A percentile compares a stretch with the other conserved stretches of the same genome.
Conservation (phyloP, 2,113 vertebrate genomes). For the Abramis brama region DNA sequence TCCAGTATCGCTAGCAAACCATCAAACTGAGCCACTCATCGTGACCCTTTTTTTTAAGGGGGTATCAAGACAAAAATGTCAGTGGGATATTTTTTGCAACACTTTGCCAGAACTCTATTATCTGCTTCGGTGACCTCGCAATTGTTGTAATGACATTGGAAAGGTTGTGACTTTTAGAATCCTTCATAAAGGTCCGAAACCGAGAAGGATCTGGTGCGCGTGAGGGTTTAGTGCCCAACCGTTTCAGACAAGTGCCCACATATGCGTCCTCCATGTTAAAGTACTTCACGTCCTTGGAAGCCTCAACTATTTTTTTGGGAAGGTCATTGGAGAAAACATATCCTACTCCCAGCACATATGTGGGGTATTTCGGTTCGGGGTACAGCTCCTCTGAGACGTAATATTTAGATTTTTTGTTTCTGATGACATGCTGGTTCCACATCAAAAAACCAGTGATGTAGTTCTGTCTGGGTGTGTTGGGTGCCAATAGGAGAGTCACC, state of each 20-base stretch:
- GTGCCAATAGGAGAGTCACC: no score
- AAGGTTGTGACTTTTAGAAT: conserved; percentile 64
- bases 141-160: conserved; percentile 71
- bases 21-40: no score
- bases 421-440: conserved; percentile 83
- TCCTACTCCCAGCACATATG: conserved; percentile 91
- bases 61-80: no score
- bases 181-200: conserved; percentile 59
- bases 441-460: conserved; percentile 87
- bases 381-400: conserved; percentile 88
- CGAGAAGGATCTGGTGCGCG: conserved; percentile 25
- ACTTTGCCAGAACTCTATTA: conserved; percentile 68
- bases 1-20: no score
- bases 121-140: conserved; percentile 55
- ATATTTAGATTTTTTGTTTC: conserved; percentile 87
- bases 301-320: conserved; percentile 82
- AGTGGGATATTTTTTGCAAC: conserved; percentile 12
- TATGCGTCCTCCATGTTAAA: conserved; percentile 90
- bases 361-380: conserved; percentile 83
- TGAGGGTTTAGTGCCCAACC: conserved; percentile 51
- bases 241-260: conserved; percentile 74
- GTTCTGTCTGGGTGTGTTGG: no score
- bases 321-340: conserved; percentile 94
- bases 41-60: no score
- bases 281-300: conserved; percentile 83